These are phyloP conservation scores for Heliconius ismenius DNA, from an alignment of 2,888 invertebrate genomes.

Conservation along the genomic window DNA sequence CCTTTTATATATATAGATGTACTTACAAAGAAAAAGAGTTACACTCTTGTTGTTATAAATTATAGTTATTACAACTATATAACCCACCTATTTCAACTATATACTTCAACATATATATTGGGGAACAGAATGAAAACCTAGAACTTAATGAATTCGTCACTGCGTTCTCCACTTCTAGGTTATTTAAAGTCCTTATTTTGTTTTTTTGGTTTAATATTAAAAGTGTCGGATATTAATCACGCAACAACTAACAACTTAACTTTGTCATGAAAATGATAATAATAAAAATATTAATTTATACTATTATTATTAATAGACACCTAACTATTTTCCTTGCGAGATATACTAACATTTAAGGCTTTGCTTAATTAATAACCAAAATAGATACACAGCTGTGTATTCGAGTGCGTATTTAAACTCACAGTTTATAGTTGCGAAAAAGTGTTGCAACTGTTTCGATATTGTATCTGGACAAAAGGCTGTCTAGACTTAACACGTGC, in stretches of 20 bases:
- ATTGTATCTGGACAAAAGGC: constrained; percentile 46
- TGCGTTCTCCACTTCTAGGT: not conserved
- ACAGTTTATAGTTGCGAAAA: constrained; percentile 45
- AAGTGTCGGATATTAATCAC: not conserved
- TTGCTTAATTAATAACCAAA: constrained; percentile 30
- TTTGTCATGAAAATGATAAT: not conserved
- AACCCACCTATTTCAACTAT: too few relatives aligned
- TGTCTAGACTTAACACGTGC: constrained; percentile 41
- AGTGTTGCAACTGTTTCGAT: constrained; percentile 44
- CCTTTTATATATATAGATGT: too few relatives aligned
- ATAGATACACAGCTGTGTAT: constrained; percentile 35
- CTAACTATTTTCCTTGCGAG: not conserved
- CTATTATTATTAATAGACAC: not conserved
- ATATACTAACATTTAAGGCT: constrained; percentile 8
- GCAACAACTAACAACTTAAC: not conserved
- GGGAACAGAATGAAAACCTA: not conserved
- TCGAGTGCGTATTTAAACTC: constrained; percentile 30
- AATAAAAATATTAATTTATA: not conserved
- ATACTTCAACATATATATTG: not conserved
- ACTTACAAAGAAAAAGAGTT: not conserved
- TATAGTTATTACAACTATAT: not conserved
- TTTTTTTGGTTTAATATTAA: not conserved
- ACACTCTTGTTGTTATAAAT: not conserved
- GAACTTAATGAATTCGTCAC: not conserved
- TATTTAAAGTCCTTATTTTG: not conserved